These are phyloP conservation scores for Rhyacophila brunnea DNA, from an alignment of 1,140 invertebrate species.

Conservation along the genomic window DNA sequence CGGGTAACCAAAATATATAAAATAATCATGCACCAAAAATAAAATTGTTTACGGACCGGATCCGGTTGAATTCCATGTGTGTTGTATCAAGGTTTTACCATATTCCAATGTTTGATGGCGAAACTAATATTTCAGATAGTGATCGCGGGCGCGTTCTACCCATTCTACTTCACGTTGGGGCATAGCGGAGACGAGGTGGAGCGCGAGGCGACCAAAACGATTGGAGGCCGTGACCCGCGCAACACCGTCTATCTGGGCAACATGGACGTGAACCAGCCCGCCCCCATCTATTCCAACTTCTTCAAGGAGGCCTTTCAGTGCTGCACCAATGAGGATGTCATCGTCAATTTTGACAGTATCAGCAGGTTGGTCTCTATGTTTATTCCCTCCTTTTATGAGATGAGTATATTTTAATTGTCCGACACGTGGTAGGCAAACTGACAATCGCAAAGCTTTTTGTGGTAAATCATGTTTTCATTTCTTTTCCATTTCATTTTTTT, in stretches of 20 bases:
- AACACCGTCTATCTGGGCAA: slow-evolving; percentile 71
- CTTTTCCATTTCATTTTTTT: too few species aligned
- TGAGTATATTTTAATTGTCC: too few species aligned
- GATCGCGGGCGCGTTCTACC: slow-evolving; percentile 85
- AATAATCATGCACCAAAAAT: too few species aligned
- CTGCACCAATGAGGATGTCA: slow-evolving; percentile 45
- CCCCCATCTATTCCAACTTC: slow-evolving; percentile 63
- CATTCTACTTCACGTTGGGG: slow-evolving; percentile 77
- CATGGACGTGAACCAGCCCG: slow-evolving; percentile 69
- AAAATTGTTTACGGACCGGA: too few species aligned
- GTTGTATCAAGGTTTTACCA: too few species aligned
- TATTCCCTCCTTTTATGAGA: too few species aligned
- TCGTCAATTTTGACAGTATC: slow-evolving; percentile 62
- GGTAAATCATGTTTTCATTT: too few species aligned
- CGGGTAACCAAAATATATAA: too few species aligned
- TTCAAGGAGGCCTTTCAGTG: slow-evolving; percentile 53
- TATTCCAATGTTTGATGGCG: too few species aligned
- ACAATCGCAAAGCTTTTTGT: too few species aligned
- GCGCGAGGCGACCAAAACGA: slow-evolving; percentile 48
- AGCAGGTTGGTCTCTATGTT: slow-evolving; percentile 42
- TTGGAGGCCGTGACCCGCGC: slow-evolving; percentile 72
- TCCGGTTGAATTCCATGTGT: too few species aligned
- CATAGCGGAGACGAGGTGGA: slow-evolving; percentile 57
- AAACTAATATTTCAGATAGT: slow-evolving; percentile 56
- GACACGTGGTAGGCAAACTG: too few species aligned